Evolutionary conservation across 2,797 vertebrate genomes (phyloP), one percentile per base, ranked within the genome.

Genomic region (Halcyon badia): DNA sequence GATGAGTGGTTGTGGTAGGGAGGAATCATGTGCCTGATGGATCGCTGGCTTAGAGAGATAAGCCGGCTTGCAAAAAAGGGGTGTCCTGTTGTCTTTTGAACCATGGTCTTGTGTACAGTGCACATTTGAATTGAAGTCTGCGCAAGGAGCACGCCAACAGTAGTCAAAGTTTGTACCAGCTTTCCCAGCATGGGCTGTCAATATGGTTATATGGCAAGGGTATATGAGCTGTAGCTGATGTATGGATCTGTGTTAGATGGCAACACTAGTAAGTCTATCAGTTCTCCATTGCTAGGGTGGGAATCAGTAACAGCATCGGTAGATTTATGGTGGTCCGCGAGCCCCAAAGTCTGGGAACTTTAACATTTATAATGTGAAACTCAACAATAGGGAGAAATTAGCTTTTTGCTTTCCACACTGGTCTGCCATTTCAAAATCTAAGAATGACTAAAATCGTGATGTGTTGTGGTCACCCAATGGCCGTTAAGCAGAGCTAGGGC

Each of bases 151-250:
- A 89, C 41, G 75, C 87, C 95, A 95, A 68, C 64, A 87, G 69
- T 77, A 96, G 84, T 92, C 76, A 80, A 87, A 95, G 75, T 95
- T 95, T 89, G 83, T 58, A 92, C 83, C 42, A 83, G 83, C 83
- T 91, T 95, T 94, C 90, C 85, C 94, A 94, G 80, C 88, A 96
- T 25, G 92, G 85, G 93, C 85, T 95, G 93, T 93, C 93, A 97
- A 90, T 95, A 92, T 96, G 82, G 52, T 20, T 87, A 22, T 35
- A 68, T 94, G 94, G 86, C 92, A 95, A 83, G 78, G 21, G 35
- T 76, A 65, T 86, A 25, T 81, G 93, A 95, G 90, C 94, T 87
- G 86, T 76, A 84, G 95, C 72, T 95, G 90, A 54, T 83, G 48
- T 4, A 93, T 18, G 77, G 73, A 46, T 73, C 84, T 60, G 65